Conservation (phyloP, 1,140 invertebrate species). For the Pseudachorutes palmiensis region DNA sequence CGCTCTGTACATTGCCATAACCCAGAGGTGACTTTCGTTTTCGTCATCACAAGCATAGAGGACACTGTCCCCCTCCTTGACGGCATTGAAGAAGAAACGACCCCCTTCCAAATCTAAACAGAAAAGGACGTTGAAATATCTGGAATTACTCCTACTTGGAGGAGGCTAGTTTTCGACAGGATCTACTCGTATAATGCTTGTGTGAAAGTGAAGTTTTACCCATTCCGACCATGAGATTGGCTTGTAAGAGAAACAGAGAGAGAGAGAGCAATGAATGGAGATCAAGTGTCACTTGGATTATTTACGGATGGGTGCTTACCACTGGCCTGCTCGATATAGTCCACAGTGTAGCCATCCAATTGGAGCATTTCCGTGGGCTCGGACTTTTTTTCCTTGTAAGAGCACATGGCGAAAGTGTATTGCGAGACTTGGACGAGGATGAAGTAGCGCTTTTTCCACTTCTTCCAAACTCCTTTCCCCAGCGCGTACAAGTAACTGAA, state of each 20-base stretch:
- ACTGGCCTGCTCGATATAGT: constrained; percentile 92
- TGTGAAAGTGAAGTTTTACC: constrained; percentile 44
- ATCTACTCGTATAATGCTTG: neutral
- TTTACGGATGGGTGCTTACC: constrained; percentile 48
- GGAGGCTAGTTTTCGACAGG: neutral
- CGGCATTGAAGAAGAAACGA: constrained; percentile 94
- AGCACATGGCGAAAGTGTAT: constrained; percentile 99
- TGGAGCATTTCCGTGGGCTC: constrained; percentile 99
- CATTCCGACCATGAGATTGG: constrained; percentile 81
- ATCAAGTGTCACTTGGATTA: neutral
- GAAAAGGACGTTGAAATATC: constrained; percentile 15
- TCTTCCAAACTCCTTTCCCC: constrained; percentile 98
- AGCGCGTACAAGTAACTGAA: constrained; percentile 82
- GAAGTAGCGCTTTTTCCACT: constrained; percentile 98
- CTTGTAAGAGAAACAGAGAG: constrained; percentile 48
- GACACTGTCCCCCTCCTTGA: constrained; percentile 94
- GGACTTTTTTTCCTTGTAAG: constrained; percentile 97
- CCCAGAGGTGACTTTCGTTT: constrained; percentile 96
- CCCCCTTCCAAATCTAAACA: constrained; percentile 69
- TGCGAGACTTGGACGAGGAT: constrained; percentile 98
- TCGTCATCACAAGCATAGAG: constrained; percentile 96
- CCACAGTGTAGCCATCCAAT: constrained; percentile 96
- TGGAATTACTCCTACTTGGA: neutral
- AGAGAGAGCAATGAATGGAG: neutral
- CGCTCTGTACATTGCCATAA: constrained; percentile 96